These are phyloP conservation scores for Drosophila nr. perissopoda DNA, from an alignment of 2,888 invertebrate species.

Conservation along the genomic window DNA sequence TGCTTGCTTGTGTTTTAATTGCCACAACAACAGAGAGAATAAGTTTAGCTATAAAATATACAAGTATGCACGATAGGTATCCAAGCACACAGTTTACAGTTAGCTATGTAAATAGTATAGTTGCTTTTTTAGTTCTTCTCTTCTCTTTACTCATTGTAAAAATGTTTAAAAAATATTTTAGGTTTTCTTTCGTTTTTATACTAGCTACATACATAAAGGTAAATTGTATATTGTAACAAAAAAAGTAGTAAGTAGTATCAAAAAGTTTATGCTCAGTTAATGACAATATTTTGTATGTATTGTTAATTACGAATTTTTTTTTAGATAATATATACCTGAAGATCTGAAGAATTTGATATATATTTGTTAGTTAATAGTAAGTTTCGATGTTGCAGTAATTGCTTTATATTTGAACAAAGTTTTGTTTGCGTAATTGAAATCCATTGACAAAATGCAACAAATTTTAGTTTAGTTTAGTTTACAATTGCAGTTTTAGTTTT, in stretches of 20 bases:
- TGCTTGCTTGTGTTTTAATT: slow-evolving; percentile 36
- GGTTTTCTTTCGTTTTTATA: slow-evolving; percentile 48
- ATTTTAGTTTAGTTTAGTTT: slow-evolving; percentile 42
- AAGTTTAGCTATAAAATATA: slow-evolving; percentile 29
- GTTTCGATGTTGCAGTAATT: slow-evolving; percentile 73
- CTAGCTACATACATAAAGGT: slow-evolving; percentile 70
- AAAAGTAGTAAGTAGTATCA: slow-evolving; percentile 82
- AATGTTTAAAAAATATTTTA: slow-evolving; percentile 73
- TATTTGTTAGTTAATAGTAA: slow-evolving; percentile 47
- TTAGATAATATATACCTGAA: slow-evolving; percentile 52
- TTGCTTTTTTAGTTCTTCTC: slow-evolving; percentile 33
- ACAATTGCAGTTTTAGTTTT: slow-evolving; percentile 9
- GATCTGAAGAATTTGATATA: slow-evolving; percentile 43
- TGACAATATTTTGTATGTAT: slow-evolving; percentile 50
- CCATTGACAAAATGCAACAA: slow-evolving; percentile 78
- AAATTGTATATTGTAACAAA: slow-evolving; percentile 76
- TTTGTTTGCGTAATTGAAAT: slow-evolving; percentile 62
- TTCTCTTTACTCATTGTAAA: slow-evolving; percentile 56
- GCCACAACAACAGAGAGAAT: slow-evolving; percentile 44
- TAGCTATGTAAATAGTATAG: slow-evolving; percentile 44
- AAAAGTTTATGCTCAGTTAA: slow-evolving; percentile 72
- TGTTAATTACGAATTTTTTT: slow-evolving; percentile 32
- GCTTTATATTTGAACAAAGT: slow-evolving; percentile 81
- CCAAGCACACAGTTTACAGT: slow-evolving; percentile 39
- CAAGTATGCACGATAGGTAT: slow-evolving; percentile 19